Conservation (phyloP, 1,140 invertebrate genomes). For the Prorops nasuta region DNA sequence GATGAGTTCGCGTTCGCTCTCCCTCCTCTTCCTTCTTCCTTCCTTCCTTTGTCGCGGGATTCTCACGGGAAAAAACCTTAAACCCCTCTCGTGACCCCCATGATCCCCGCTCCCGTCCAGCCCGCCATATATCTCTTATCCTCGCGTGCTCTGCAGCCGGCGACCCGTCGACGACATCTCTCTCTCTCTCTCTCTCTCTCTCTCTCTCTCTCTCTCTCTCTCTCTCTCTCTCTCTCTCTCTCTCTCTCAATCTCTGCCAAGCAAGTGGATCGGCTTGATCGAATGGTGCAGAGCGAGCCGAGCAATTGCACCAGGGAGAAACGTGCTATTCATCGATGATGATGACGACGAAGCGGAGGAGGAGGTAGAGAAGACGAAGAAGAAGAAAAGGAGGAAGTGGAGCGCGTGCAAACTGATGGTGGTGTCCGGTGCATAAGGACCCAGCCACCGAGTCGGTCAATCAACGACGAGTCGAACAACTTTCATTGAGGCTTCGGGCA, state of each 20-base stretch:
- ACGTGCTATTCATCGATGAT: background rate
- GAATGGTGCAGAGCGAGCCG: too few relatives aligned
- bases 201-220: constrained; percentile 4
- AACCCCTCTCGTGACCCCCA: background rate
- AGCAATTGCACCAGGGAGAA: background rate
- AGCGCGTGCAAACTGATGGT: constrained; percentile 10
- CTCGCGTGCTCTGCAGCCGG: constrained; percentile 8
- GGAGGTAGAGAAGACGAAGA: background rate
- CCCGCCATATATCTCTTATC: constrained; percentile 9
- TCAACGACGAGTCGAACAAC: too few relatives aligned
- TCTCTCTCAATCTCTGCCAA: constrained; percentile 5
- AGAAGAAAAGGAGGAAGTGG: background rate
- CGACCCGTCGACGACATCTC: constrained; percentile 4
- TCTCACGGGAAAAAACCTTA: background rate
- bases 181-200: constrained; percentile 1
- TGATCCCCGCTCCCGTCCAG: background rate
- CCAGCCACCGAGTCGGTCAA: too few relatives aligned
- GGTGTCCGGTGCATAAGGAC: constrained; percentile 10
- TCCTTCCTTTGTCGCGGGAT: background rate
- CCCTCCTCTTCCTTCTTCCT: background rate
- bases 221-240: constrained; percentile 6
- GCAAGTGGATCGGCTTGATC: background rate
- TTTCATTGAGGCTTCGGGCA: too few relatives aligned
- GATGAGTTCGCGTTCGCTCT: background rate
- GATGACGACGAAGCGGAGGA: background rate